These are phyloP conservation scores for Cossypha polioptera DNA, from an alignment of 2,797 vertebrate species.

Conservation along the genomic window DNA sequence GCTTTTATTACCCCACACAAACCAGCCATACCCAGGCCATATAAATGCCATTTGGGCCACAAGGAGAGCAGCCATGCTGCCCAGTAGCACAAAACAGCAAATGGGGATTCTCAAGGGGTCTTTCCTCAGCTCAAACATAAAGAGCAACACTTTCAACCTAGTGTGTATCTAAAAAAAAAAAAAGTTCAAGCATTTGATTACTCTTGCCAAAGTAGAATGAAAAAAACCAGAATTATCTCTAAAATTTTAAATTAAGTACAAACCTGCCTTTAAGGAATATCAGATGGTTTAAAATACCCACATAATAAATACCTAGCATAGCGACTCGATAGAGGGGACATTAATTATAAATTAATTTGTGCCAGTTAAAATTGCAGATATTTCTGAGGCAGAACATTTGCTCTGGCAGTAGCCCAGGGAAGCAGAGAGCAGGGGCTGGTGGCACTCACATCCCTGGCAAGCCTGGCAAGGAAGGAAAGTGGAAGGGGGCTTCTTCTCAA, in stretches of 20 bases:
- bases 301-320: not conserved
- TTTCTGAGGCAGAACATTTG: not conserved
- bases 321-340: not conserved
- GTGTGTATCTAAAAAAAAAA: not conserved
- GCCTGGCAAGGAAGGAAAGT: not conserved
- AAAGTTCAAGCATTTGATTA: not conserved
- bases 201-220: not conserved
- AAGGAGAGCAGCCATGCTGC: not conserved
- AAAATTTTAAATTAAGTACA: not conserved
- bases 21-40: not conserved
- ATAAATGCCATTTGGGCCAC: not conserved
- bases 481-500: not conserved
- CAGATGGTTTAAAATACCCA: not conserved
- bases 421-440: fast-evolving
- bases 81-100: not conserved
- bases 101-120: not conserved
- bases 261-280: not conserved
- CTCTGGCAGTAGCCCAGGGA: not conserved
- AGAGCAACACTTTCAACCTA: not conserved
- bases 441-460: fast-evolving
- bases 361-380: not conserved
- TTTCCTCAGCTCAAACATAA: not conserved
- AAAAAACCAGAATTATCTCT: not conserved
- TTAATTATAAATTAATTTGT: not conserved
- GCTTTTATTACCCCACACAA: not conserved